Evolutionary conservation across 2,888 invertebrate genomes (phyloP).

Genomic region (Trichogramma dendrolimi): DNA sequence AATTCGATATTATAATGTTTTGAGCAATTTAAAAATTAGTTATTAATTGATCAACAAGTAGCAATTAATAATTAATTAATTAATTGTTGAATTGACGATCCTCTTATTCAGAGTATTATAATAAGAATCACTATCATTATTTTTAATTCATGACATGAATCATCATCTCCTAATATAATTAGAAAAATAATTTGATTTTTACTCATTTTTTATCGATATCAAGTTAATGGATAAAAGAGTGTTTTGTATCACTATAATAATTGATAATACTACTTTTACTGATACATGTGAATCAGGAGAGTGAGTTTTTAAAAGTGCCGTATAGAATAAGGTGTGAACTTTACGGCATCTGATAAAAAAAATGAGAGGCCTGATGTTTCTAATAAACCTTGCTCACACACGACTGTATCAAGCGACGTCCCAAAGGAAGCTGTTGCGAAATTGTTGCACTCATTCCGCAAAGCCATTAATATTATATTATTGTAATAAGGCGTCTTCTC

Average conservation of each 20-base stretch:
- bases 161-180: conserved; percentile 50
- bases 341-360: background rate
- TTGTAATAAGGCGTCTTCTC: conserved; percentile 27
- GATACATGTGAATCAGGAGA: conserved; percentile 6
- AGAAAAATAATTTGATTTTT: conserved; percentile 52
- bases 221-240: conserved; percentile 43
- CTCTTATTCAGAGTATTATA: conserved; percentile 47
- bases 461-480: conserved; percentile 10
- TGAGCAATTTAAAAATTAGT: no score
- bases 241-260: conserved; percentile 46
- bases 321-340: conserved; percentile 5
- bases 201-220: conserved; percentile 52
- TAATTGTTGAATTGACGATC: conserved; percentile 2
- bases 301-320: conserved; percentile 22
- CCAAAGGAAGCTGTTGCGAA: conserved; percentile 27
- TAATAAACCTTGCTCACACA: conserved; percentile 1
- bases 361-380: conserved; percentile 22
- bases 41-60: no score
- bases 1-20: no score
- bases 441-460: conserved; percentile 27
- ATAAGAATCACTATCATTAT: conserved; percentile 51
- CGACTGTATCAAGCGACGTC: conserved; percentile 23
- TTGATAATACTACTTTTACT: conserved; percentile 28
- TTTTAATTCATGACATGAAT: conserved; percentile 46
- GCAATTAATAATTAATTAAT: no score